Percentiles rank a stretch among this genome's conserved stretches.
Evolutionary conservation across 2,888 invertebrate genomes (phyloP).

Genomic region (Phaedon cochleariae): DNA sequence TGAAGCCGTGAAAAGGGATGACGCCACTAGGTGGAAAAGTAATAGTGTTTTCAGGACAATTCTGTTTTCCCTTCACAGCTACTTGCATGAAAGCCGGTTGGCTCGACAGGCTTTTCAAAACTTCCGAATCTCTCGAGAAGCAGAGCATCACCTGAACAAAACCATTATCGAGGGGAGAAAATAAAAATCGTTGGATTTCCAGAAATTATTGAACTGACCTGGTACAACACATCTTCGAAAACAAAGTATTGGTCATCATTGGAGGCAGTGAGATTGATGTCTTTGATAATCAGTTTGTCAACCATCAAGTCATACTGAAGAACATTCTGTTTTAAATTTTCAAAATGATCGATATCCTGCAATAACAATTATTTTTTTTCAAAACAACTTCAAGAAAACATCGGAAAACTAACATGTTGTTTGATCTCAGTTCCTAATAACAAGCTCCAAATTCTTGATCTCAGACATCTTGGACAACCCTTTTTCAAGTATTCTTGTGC

Average conservation of each 20-base stretch:
- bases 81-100: constrained; percentile 76
- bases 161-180: background rate
- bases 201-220: constrained; percentile 67
- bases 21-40: constrained; percentile 93
- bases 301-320: constrained; percentile 90
- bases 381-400: background rate
- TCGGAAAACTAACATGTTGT: constrained; percentile 65
- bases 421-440: constrained; percentile 83
- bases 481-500: constrained; percentile 91
- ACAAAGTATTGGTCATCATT: constrained; percentile 99
- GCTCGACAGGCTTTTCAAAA: constrained; percentile 75
- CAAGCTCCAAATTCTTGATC: constrained; percentile 87
- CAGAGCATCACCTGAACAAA: constrained; percentile 79
- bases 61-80: constrained; percentile 76
- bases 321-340: constrained; percentile 81
- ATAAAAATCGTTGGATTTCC: no score
- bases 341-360: constrained; percentile 79
- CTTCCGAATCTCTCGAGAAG: constrained; percentile 88
- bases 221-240: constrained; percentile 94
- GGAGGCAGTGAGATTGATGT: constrained; percentile 93
- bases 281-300: constrained; percentile 94
- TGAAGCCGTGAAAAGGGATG: constrained; percentile 96
- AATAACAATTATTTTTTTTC: constrained; percentile 35
- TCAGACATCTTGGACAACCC: constrained; percentile 80
- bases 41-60: constrained; percentile 73